Evolutionary conservation across 2,888 invertebrate genomes (phyloP).

Genomic region (Polymixis lichenea): DNA sequence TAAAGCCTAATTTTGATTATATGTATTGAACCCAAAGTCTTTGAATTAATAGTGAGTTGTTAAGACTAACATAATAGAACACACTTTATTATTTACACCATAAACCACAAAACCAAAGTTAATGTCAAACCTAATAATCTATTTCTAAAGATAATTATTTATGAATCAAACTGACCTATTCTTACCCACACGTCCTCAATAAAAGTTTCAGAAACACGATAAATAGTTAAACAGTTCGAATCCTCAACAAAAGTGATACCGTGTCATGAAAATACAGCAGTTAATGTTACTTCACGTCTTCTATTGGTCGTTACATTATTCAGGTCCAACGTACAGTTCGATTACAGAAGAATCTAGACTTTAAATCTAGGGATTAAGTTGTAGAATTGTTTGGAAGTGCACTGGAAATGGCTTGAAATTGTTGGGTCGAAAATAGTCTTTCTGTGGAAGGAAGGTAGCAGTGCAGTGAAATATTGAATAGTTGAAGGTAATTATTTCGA

Average conservation of each 20-base stretch:
- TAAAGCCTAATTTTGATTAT: not conserved
- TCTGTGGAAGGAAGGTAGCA: constrained; percentile 1
- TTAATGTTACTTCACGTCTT: constrained; percentile 30
- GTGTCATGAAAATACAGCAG: constrained; percentile 55
- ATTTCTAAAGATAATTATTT: constrained; percentile 22
- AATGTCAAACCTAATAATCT: not conserved
- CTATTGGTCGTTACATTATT: constrained; percentile 55
- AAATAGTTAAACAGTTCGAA: constrained; percentile 43
- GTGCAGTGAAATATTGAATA: constrained; percentile 34
- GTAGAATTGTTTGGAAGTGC: constrained; percentile 29
- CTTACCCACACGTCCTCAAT: not conserved
- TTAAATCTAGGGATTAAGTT: constrained; percentile 27
- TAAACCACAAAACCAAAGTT: constrained; percentile 11
- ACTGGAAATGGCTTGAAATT: constrained; percentile 20
- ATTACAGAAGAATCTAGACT: constrained; percentile 38
- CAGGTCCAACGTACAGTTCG: constrained; percentile 31
- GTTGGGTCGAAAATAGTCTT: constrained; percentile 36
- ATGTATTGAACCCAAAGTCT: not conserved
- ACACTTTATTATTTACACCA: not conserved
- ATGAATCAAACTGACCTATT: constrained; percentile 22
- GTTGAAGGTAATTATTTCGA: not conserved
- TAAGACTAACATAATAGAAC: not conserved
- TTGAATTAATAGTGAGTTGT: not conserved
- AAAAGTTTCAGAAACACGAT: constrained; percentile 37
- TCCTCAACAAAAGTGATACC: constrained; percentile 45